These are phyloP conservation scores for Xestoiulus laeticollis DNA, from an alignment of 2,888 invertebrate species.

Conservation along the genomic window DNA sequence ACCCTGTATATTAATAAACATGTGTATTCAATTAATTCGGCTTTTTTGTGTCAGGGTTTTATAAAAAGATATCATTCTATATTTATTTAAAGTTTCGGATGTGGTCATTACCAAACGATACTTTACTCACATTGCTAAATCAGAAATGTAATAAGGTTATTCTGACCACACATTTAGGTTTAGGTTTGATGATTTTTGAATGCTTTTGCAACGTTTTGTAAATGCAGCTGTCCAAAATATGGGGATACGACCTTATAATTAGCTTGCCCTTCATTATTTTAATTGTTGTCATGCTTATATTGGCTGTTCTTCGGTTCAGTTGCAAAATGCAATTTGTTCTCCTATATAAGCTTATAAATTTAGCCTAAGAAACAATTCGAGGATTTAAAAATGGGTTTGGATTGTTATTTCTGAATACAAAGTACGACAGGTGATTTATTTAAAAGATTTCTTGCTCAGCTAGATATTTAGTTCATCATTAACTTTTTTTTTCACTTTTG, in stretches of 20 bases:
- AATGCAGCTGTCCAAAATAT: neutral
- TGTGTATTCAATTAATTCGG: too few relatives aligned
- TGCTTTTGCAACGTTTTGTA: neutral
- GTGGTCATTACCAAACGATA: too few relatives aligned
- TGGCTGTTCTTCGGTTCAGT: neutral
- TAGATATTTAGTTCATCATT: constrained; percentile 32
- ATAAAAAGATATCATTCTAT: too few relatives aligned
- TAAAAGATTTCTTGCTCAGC: constrained; percentile 16
- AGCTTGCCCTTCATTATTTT: neutral
- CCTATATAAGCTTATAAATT: neutral
- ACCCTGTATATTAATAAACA: too few relatives aligned
- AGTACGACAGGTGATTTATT: neutral
- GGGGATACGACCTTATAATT: neutral
- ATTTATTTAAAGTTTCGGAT: too few relatives aligned
- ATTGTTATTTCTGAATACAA: neutral
- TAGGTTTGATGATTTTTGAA: neutral
- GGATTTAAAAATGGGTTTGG: neutral
- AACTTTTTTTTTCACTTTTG: neutral
- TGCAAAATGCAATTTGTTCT: neutral
- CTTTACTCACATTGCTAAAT: too few relatives aligned
- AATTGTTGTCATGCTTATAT: neutral
- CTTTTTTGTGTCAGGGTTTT: too few relatives aligned
- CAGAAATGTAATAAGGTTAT: neutral
- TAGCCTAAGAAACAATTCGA: neutral
- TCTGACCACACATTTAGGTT: neutral